phyloP scores from a whole-genome alignment of 2,113 vertebrate species.

The Myodes glareolus region DNA sequence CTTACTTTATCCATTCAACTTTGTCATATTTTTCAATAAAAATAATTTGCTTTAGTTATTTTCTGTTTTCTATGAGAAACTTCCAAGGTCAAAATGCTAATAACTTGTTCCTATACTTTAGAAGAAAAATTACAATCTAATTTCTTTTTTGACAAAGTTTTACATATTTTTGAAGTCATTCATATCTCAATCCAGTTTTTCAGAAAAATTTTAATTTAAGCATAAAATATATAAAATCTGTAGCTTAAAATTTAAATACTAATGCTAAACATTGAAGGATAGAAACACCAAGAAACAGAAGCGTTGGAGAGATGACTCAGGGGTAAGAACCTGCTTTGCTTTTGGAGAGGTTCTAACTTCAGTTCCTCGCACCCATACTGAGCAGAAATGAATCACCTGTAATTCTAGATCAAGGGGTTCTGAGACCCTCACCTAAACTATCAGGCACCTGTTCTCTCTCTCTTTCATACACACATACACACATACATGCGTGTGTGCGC shows the following conservation, averaged over 20 bases:
- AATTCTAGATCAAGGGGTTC: not conserved
- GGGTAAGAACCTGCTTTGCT: not conserved
- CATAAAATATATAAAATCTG: not conserved
- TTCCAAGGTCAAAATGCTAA: not conserved
- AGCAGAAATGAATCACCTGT: too few species aligned
- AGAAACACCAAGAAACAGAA: not conserved
- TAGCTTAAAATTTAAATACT: not conserved
- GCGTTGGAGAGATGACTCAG: not conserved
- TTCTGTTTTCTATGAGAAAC: slow-evolving; percentile 34
- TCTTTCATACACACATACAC: not conserved
- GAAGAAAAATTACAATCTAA: slow-evolving; percentile 20
- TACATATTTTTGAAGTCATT: not conserved
- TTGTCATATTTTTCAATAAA: not conserved
- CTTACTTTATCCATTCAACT: not conserved
- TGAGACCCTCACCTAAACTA: not conserved
- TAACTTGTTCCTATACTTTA: not conserved
- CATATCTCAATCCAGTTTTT: not conserved
- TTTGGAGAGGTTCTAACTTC: not conserved
- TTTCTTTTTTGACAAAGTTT: slow-evolving; percentile 2
- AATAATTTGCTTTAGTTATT: not conserved
- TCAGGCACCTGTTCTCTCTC: not conserved
- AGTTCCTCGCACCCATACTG: not conserved
- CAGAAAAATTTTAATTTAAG: slow-evolving; percentile 8
- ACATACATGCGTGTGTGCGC: too few species aligned
- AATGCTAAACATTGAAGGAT: not conserved